These are phyloP conservation scores for Psittacara wagleri DNA, from an alignment of 2,113 vertebrate species.

Conservation along the genomic window DNA sequence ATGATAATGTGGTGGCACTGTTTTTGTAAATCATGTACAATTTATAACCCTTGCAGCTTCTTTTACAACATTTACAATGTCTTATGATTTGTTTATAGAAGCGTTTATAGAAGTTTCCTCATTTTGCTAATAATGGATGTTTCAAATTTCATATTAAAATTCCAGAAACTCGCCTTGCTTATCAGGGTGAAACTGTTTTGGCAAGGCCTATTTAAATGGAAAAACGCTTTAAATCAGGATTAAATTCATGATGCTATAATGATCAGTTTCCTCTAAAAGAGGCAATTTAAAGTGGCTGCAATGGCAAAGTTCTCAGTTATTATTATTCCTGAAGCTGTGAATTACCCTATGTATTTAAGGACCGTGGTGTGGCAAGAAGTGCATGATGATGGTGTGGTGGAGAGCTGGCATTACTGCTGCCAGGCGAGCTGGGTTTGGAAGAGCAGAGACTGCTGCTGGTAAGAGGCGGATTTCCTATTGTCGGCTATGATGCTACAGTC, in stretches of 20 bases:
- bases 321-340: neutral
- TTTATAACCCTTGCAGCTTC: neutral
- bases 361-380: accelerated
- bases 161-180: neutral
- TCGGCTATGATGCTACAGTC: accelerated
- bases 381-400: neutral
- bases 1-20: neutral
- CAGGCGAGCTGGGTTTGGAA: neutral
- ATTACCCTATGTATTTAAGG: neutral
- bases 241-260: neutral
- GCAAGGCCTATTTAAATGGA: neutral
- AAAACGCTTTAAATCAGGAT: neutral
- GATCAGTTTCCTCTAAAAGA: neutral
- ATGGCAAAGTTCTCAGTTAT: neutral
- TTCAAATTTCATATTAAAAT: neutral
- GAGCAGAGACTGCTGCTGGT: neutral
- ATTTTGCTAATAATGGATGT: neutral
- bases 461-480: neutral
- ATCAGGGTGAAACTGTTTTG: neutral
- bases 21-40: neutral
- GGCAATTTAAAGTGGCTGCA: neutral
- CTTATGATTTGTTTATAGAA: neutral
- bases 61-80: neutral
- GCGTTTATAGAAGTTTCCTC: neutral
- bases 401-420: neutral